Evolutionary conservation across 2,113 vertebrate genomes (phyloP).

Genomic region (Proteles cristata): DNA sequence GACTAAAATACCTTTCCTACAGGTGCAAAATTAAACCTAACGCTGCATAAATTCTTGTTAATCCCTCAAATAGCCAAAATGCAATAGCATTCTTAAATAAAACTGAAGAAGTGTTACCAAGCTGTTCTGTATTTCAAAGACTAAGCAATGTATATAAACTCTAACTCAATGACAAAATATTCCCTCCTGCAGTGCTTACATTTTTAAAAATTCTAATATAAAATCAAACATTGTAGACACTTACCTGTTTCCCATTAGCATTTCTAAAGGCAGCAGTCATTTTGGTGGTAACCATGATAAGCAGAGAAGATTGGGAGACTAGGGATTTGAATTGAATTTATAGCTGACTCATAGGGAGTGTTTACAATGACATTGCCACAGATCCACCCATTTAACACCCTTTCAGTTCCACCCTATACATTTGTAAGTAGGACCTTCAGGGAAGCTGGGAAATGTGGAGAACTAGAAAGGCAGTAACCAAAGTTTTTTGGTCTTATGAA

Average conservation of each 20-base stretch:
- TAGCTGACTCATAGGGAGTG: constrained; percentile 81
- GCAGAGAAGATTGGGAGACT: constrained; percentile 36
- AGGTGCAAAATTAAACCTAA: constrained; percentile 52
- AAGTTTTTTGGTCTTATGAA: background rate
- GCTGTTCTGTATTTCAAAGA: constrained; percentile 59
- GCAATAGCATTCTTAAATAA: constrained; percentile 71
- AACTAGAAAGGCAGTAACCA: background rate
- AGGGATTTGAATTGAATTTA: constrained; percentile 76
- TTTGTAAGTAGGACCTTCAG: background rate
- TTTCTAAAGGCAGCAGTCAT: constrained; percentile 74
- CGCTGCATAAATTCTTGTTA: constrained; percentile 20
- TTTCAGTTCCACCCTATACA: constrained; percentile 47
- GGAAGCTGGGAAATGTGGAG: constrained; percentile 23
- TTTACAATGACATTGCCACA: constrained; percentile 47
- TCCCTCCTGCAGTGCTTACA: background rate
- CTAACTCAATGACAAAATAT: constrained; percentile 19
- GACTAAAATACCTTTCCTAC: constrained; percentile 35
- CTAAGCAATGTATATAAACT: background rate
- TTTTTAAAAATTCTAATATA: constrained; percentile 22
- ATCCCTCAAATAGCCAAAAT: background rate
- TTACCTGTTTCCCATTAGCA: constrained; percentile 67
- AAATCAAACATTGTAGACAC: background rate
- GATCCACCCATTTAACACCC: constrained; percentile 71
- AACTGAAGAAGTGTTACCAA: constrained; percentile 57
- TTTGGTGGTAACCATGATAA: constrained; percentile 75